Evolutionary conservation across 2,888 invertebrate species (phyloP), one percentile per base, ranked within the genome.

Genomic region (Dione juno): DNA sequence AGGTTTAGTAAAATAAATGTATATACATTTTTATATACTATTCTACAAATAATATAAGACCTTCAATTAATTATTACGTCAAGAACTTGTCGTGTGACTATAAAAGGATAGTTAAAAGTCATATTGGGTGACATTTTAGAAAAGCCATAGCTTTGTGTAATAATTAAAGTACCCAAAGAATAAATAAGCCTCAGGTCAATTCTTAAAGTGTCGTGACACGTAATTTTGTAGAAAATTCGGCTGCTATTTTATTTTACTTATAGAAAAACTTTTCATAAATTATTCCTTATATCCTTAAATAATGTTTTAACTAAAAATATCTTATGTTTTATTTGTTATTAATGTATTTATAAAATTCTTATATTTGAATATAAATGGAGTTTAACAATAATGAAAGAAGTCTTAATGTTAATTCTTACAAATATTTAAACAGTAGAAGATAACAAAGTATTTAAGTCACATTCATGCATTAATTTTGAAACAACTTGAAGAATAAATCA

Each of bases 401-500:
- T n/a, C 16, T 16, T 14, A 45, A 16, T 48, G 16, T 16, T 16
- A 8, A 8, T 45, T n/a, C n/a, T 16, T 48, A 16, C 9, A 48
- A 3, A 16, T 48, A 28, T 53, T 28, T 14, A 53, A 35, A 9
- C 10, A 54, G 3, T 54, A n/a, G 8, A 35, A 14, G n/a, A 14
- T 37, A 21, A 21, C 45, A 21, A 57, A 66, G n/a, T 53, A 53
- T 11, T 28, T 45, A 63, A 45, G 54, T 68, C 16, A 48, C 28
- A 48, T 63, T 57, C 13, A 10, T 0, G n/a, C 21, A 54, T 45
- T 70, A 43, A 70, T 43, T 53, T 28, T 14, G 11, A 28, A 37
- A 54, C 16, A 48, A 57, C 14, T 48, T 43, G 19, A 67, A 63
- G 37, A 28, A 63, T 57, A 50, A 41, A 67, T 54, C 16, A 35